Conservation (phyloP, 1,140 invertebrate species). For the Periplaneta americana region DNA sequence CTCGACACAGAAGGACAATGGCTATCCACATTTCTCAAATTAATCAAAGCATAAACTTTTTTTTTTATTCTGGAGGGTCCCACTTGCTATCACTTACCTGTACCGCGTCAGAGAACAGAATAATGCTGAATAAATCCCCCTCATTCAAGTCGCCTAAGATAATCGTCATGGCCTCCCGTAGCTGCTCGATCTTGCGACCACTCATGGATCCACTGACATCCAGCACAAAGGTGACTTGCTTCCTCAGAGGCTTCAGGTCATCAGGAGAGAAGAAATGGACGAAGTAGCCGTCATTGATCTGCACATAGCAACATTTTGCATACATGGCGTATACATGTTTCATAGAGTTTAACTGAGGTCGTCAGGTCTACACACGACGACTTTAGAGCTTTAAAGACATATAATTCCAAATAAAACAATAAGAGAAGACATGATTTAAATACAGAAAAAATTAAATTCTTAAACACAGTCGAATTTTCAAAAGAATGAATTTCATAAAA, state of each 20-base stretch:
- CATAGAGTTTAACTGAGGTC: too few species aligned
- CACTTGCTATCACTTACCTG: slow-evolving; percentile 36
- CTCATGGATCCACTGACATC: slow-evolving; percentile 67
- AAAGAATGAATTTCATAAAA: too few species aligned
- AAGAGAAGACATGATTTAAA: too few species aligned
- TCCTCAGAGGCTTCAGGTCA: slow-evolving; percentile 50
- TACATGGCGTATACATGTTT: too few species aligned
- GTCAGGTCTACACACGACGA: too few species aligned
- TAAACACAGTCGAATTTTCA: too few species aligned
- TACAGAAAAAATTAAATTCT: too few species aligned
- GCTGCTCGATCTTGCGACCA: slow-evolving; percentile 55
- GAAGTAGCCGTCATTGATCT: slow-evolving; percentile 71
- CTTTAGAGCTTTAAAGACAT: too few species aligned
- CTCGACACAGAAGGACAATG: neutral
- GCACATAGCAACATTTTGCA: too few species aligned
- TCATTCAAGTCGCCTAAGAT: slow-evolving; percentile 54
- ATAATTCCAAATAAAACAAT: too few species aligned
- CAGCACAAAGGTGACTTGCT: slow-evolving; percentile 65
- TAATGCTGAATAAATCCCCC: slow-evolving; percentile 60
- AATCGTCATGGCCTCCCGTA: slow-evolving; percentile 59
- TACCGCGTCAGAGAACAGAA: slow-evolving; percentile 50
- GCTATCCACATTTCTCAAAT: neutral
- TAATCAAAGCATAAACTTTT: neutral
- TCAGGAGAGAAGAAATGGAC: slow-evolving; percentile 68
- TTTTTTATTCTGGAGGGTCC: neutral